Evolutionary conservation across 1,140 invertebrate genomes (phyloP), one percentile per base, ranked within the genome.

Genomic region (Nymphalis io): DNA sequence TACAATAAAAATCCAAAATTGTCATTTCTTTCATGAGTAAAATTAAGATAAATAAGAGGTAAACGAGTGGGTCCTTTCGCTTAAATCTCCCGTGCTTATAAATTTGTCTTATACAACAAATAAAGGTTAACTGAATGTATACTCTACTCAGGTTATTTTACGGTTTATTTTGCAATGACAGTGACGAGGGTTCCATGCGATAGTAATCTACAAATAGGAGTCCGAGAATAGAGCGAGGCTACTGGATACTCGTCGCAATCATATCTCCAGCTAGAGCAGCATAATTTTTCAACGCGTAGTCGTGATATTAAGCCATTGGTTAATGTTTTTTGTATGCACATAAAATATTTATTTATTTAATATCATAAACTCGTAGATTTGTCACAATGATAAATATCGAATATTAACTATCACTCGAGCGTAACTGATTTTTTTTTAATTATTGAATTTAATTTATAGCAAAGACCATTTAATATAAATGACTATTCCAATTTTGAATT

Each of bases 181-280:
- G 72, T 73, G 63, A 68, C 27, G 76, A 79, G 76, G 76, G 79
- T 80, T 85, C 79, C 44, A 81, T 73, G 78, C 73, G 74, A 80
- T 82, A 84, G 82, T 84, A 82, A 79, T 89, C 85, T 83, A 90
- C 89, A 90, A 91, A 91, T 91, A 91, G 89, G 79, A 81, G 82
- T 86, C 82, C 85, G 75, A 89, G 87, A 91, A 91, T 91, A 91
- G 89, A 89, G 83, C 88, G 89, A 91, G 89, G 89, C 87, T 90
- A 90, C 87, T 91, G 87, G 87, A 91, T 86, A 89, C 70, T 73
- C 82, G 80, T 79, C 82, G 83, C 82, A 83, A 83, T 81, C 82
- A 83, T 84, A 84, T 88, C 83, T 88, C 84, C 88, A 89, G 84
- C 72, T 74, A 74, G 70, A 76, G 78, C 80, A 73, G 81, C 76